Evolutionary conservation across 2,888 invertebrate genomes (phyloP).

Genomic region (Macrosoma leucophasiata): DNA sequence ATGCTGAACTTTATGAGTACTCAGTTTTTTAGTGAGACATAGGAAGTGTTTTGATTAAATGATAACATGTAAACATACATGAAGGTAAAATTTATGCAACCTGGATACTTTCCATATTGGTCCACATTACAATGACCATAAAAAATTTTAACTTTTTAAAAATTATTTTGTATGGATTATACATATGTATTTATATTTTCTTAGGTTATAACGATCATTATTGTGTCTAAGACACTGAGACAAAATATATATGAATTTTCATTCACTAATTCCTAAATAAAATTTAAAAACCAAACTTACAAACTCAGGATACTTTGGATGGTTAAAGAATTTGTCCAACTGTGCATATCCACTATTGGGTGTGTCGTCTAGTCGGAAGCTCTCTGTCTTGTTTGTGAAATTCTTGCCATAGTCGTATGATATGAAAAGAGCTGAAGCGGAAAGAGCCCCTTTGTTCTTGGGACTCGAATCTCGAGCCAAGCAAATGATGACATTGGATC

Average conservation of each 20-base stretch:
- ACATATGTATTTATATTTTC: too few species aligned
- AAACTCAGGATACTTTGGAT: conserved; percentile 85
- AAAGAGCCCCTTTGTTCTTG: conserved; percentile 67
- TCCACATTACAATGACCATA: too few species aligned
- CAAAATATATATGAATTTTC: conserved; percentile 3
- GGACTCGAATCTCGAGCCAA: conserved; percentile 84
- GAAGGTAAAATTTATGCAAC: too few species aligned
- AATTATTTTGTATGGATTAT: too few species aligned
- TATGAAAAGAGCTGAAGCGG: conserved; percentile 87
- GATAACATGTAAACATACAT: too few species aligned
- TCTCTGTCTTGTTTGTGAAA: conserved; percentile 83
- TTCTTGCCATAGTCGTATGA: conserved; percentile 91
- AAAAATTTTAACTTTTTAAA: too few species aligned
- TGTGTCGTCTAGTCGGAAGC: conserved; percentile 75
- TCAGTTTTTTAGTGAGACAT: too few species aligned
- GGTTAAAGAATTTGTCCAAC: conserved; percentile 89
- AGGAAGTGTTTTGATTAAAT: too few species aligned
- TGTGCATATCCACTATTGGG: conserved; percentile 77
- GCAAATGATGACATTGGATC: conserved; percentile 90
- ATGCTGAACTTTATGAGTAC: too few species aligned
- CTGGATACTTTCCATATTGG: too few species aligned
- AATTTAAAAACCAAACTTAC: conserved; percentile 78
- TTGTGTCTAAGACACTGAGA: too few species aligned
- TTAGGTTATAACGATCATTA: too few species aligned
- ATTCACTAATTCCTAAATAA: conserved; percentile 3